Base-by-base conservation (phyloP, 2,113 vertebrate genomes). In the Ceratotherium simum region DNA sequence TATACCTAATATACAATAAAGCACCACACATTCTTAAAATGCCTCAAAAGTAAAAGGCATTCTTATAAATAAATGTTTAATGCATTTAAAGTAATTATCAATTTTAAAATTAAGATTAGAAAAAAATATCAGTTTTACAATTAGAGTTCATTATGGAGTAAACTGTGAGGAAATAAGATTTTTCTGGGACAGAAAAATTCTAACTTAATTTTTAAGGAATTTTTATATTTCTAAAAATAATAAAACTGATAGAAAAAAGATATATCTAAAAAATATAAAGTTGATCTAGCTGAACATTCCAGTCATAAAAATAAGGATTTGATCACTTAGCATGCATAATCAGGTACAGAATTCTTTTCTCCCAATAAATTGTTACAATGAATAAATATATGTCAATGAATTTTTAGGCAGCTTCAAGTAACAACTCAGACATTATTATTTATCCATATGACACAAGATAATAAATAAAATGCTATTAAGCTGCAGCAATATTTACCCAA, bases 401-500 rank as follows among this genome's bases (percentile, higher is more conserved):
- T 91, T 60, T 93, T 80, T 86, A 76, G 10, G 27, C 8, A 92
- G 27, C 31, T 86, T 91, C 84, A 96, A 95, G 29, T 72, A 89
- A 93, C 27, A 95, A 90, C 1, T 95, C 73, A 92, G 58, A 89
- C 27, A 90, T 39, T 12, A 91, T 65, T 91, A 87, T 73, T 97
- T 46, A 70, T 0, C 0, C 16, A 85, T 13, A 42, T 42, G 29
- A 96, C 36, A 86, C 16, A 23, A 93, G 21, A 79, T n/a, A 96
- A 91, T 39, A 85, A 95, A 95, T 56, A 97, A 97, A 95, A 96
- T 39, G 29, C 60, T 70, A 83, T 64, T 72, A 97, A 87, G 85
- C 54, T 88, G 93, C 9, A 87, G 46, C 36, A 82, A 39, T 98
- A 98, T 98, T 99, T 99, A 99, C 99, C 99, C 88, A 99, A 98